Percentiles rank a stretch among this genome's conserved stretches.
Evolutionary conservation across 1,140 invertebrate genomes (phyloP).

Genomic region (Drosophila kohkoa): DNA sequence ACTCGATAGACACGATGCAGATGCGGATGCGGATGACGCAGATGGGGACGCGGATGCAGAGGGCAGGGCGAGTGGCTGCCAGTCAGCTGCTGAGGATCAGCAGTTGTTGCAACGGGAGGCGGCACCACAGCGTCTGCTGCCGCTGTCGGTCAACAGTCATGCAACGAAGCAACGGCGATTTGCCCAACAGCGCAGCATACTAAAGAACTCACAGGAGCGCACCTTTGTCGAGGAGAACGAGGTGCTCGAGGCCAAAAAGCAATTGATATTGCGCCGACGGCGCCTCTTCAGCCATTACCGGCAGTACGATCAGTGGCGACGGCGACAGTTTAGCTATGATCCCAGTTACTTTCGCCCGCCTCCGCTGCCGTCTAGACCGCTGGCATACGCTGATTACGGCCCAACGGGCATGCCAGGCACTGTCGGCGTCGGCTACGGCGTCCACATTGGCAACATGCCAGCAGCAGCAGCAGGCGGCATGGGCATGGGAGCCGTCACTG

Average conservation of each 20-base stretch:
- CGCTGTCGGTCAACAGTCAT: conserved; percentile 49
- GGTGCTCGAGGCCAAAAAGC: conserved; percentile 80
- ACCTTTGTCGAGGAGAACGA: conserved; percentile 76
- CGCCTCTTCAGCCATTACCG: conserved; percentile 82
- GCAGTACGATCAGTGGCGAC: conserved; percentile 83
- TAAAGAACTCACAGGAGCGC: conserved; percentile 80
- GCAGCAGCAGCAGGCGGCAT: neutral
- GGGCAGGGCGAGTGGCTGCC: conserved; percentile 27
- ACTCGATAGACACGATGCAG: conserved; percentile 20
- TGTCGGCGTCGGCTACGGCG: conserved; percentile 41
- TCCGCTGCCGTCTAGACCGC: conserved; percentile 72
- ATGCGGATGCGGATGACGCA: neutral
- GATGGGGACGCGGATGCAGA: neutral
- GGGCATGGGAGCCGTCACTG: conserved; percentile 20
- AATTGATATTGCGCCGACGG: conserved; percentile 77
- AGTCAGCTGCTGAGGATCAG: conserved; percentile 42
- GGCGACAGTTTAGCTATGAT: conserved; percentile 83
- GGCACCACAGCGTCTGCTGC: conserved; percentile 54
- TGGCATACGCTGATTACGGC: conserved; percentile 72
- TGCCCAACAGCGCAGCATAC: conserved; percentile 78
- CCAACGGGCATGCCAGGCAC: conserved; percentile 52
- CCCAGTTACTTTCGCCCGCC: conserved; percentile 82
- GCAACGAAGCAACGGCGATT: conserved; percentile 63
- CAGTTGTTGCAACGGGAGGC: conserved; percentile 26
- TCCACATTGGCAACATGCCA: conserved; percentile 25